A percentile compares a stretch with the other conserved stretches of the same genome.
Conservation (phyloP, 2,888 invertebrate genomes). For the Drosophila paramelanica region DNA sequence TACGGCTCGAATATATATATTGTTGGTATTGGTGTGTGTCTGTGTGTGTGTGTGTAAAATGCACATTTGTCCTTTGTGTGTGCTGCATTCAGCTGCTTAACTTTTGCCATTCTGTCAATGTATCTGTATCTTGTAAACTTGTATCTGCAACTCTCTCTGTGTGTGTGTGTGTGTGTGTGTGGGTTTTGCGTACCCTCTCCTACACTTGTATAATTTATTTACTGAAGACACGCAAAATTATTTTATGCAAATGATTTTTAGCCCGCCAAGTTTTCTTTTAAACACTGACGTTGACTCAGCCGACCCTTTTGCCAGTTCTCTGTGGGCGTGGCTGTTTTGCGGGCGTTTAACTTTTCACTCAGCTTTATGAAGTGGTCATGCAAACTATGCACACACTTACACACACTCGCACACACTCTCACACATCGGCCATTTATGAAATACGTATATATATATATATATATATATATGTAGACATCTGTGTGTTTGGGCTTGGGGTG, state of each 20-base stretch:
- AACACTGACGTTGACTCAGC: constrained; percentile 68
- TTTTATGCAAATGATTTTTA: constrained; percentile 77
- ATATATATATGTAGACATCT: no score
- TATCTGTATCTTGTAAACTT: constrained; percentile 11
- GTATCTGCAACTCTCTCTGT: constrained; percentile 20
- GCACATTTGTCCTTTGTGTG: constrained; percentile 21
- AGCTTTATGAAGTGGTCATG: constrained; percentile 68
- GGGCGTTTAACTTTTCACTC: constrained; percentile 69
- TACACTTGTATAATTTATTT: constrained; percentile 75
- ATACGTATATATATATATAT: neutral
- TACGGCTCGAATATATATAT: constrained; percentile 7
- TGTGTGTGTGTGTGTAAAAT: constrained; percentile 12
- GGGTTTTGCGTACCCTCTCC: constrained; percentile 43
- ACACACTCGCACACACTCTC: constrained; percentile 13
- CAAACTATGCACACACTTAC: constrained; percentile 38
- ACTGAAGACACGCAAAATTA: constrained; percentile 80
- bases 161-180: constrained; percentile 25
- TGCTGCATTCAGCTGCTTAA: constrained; percentile 16
- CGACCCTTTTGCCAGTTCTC: neutral
- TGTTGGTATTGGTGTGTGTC: constrained; percentile 2
- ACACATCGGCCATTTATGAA: constrained; percentile 12
- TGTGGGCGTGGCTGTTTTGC: constrained; percentile 65
- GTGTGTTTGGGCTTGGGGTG: constrained; percentile 32
- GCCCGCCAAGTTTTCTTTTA: constrained; percentile 49
- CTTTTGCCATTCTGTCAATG: constrained; percentile 15